phyloP scores from a whole-genome alignment of 2,888 invertebrate genomes.

The Willowsia nigromaculata region DNA sequence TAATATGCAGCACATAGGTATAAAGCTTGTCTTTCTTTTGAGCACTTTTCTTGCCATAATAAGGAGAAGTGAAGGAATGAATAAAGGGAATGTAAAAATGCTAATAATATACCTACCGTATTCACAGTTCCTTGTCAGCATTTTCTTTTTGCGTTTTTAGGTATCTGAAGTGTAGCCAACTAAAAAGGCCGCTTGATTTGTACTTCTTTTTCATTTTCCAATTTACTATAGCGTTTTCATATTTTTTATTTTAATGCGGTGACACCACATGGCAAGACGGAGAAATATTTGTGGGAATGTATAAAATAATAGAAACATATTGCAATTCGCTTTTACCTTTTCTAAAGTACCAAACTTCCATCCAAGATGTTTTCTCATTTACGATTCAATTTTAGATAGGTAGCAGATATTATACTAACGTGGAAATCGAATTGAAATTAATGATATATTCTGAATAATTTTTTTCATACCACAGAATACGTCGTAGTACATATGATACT shows the following conservation, averaged over 20 bases:
- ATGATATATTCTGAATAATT: no score
- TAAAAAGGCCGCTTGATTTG: slow-evolving; percentile 11
- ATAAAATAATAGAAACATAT: neutral
- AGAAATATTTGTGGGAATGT: neutral
- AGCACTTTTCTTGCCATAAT: neutral
- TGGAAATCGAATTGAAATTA: neutral
- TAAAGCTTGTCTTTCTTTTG: neutral
- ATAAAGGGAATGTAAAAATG: slow-evolving; percentile 15
- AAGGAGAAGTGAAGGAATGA: neutral
- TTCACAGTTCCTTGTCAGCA: neutral
- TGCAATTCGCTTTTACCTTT: neutral
- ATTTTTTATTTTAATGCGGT: slow-evolving; percentile 11
- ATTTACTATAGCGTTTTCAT: slow-evolving; percentile 5
- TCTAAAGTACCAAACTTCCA: neutral
- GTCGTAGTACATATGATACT: neutral
- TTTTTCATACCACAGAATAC: neutral
- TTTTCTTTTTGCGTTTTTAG: neutral
- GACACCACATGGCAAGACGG: neutral
- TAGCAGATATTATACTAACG: neutral
- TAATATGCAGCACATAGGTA: neutral
- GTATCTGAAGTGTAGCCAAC: neutral
- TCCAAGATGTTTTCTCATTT: slow-evolving; percentile 22
- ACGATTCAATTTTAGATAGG: slow-evolving; percentile 3
- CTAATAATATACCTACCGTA: slow-evolving; percentile 38
- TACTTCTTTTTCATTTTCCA: slow-evolving; percentile 12